Conservation (phyloP, 2,113 vertebrate species). For the Equus quagga region DNA sequence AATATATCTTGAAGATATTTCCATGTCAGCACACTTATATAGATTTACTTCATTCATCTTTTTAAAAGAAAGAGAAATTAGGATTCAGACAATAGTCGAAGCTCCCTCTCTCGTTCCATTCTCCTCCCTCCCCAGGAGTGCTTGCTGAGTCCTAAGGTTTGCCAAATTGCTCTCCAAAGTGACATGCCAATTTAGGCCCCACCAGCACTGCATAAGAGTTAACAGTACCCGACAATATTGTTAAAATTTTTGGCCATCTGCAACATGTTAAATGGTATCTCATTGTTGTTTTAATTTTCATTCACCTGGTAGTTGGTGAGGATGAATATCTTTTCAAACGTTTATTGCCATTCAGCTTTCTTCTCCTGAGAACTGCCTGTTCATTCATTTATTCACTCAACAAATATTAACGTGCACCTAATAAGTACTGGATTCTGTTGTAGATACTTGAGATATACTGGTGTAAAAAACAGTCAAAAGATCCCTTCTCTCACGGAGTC, state of each 20-base stretch:
- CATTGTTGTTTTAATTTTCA: conserved; percentile 1
- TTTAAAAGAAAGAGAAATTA: background rate
- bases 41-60: background rate
- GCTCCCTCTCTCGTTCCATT: background rate
- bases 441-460: background rate
- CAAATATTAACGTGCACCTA: background rate
- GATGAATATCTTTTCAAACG: conserved; percentile 1
- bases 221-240: background rate
- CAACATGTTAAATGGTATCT: conserved; percentile 21
- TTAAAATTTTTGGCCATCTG: background rate
- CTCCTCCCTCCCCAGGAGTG: background rate
- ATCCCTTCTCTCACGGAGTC: background rate
- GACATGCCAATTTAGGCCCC: background rate
- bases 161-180: background rate
- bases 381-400: conserved; percentile 4
- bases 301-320: background rate
- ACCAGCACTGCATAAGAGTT: background rate
- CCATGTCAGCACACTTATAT: background rate
- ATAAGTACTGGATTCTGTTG: background rate
- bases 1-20: background rate
- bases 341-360: background rate
- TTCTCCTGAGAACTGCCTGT: background rate
- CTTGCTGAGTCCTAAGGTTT: background rate
- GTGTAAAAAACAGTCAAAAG: background rate
- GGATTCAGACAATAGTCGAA: background rate